Conservation (phyloP, 2,797 vertebrate species). For the Dendrocincla tyrannina region DNA sequence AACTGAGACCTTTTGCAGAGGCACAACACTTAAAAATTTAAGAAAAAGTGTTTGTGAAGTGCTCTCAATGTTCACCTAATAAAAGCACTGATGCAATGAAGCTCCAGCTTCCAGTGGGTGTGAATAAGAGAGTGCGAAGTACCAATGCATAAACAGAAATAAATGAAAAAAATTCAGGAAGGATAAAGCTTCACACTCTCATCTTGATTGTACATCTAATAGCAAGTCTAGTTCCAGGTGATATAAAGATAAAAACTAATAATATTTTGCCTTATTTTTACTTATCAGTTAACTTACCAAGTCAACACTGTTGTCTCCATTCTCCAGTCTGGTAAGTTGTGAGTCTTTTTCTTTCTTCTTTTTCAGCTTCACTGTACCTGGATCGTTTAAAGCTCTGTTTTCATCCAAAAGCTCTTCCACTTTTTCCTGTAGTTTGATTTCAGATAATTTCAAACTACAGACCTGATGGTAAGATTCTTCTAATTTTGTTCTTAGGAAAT, state of each 20-base stretch:
- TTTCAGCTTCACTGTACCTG: not conserved
- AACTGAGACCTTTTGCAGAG: not conserved
- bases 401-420: slow-evolving; percentile 76
- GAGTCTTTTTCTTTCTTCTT: not conserved
- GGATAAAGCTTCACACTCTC: not conserved
- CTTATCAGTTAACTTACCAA: slow-evolving; percentile 34
- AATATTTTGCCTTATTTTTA: not conserved
- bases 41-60: not conserved
- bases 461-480: slow-evolving; percentile 76
- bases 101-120: not conserved
- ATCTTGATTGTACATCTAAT: not conserved
- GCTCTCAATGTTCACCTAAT: too few species aligned
- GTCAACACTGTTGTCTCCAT: not conserved
- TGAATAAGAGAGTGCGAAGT: not conserved
- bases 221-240: not conserved
- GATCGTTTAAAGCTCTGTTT: slow-evolving; percentile 70
- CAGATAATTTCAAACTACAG: slow-evolving; percentile 71
- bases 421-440: slow-evolving; percentile 73
- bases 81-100: not conserved
- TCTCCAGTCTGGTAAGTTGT: not conserved
- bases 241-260: not conserved
- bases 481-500: slow-evolving; percentile 73
- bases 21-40: not conserved
- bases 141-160: not conserved
- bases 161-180: not conserved